These are phyloP conservation scores for Diloba caeruleocephala DNA, from an alignment of 2,888 invertebrate species.

Conservation along the genomic window DNA sequence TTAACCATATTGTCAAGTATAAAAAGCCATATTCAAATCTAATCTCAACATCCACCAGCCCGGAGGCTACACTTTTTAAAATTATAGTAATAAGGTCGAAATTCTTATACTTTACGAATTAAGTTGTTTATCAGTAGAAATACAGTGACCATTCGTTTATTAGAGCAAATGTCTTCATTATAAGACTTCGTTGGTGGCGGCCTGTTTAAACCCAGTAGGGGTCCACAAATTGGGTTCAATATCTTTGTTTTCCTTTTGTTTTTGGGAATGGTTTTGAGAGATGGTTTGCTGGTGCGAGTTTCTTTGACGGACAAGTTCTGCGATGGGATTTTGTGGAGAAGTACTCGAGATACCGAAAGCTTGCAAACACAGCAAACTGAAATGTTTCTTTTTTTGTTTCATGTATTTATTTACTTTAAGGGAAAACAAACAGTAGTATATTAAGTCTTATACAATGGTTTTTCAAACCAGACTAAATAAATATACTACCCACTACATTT, in stretches of 20 bases:
- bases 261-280: neutral
- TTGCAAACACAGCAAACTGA: too few species aligned
- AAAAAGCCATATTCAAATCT: neutral
- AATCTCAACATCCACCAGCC: neutral
- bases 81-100: neutral
- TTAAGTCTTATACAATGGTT: too few species aligned
- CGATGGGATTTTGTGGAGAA: too few species aligned
- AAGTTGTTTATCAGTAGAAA: conserved; percentile 17
- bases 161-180: conserved; percentile 80
- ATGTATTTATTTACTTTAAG: too few species aligned
- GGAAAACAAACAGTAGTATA: too few species aligned
- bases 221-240: conserved; percentile 35
- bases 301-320: too few species aligned
- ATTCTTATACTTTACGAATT: neutral
- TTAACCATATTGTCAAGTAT: neutral
- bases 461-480: too few species aligned
- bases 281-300: too few species aligned
- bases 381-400: too few species aligned
- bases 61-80: neutral
- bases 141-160: conserved; percentile 45
- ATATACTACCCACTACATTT: too few species aligned
- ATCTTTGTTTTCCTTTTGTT: conserved; percentile 1
- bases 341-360: too few species aligned
- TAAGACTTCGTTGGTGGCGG: conserved; percentile 76
- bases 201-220: conserved; percentile 28